Percentiles rank a stretch among this genome's conserved stretches.
phyloP scores from a whole-genome alignment of 2,113 vertebrate species.

The Gambusia affinis region DNA sequence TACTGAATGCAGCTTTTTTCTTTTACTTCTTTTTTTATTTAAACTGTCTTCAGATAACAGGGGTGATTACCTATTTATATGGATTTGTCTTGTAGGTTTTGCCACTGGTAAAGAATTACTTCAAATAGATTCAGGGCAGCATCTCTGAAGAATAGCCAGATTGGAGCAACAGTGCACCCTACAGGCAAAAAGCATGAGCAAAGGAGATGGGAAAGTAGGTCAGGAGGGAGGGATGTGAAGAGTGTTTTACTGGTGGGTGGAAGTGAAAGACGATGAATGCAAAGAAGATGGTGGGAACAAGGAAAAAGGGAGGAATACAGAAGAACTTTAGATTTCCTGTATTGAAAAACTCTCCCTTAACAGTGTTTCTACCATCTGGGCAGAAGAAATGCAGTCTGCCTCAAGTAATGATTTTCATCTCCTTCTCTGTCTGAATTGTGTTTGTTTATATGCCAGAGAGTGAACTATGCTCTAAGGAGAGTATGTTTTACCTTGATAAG shows the following conservation, averaged over 20 bases:
- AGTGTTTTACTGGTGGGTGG: not conserved
- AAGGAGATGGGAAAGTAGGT: conserved; percentile 61
- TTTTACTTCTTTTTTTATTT: not conserved
- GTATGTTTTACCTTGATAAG: conserved; percentile 26
- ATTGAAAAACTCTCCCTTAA: conserved; percentile 14
- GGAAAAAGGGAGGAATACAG: not conserved
- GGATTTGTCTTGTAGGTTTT: conserved; percentile 14
- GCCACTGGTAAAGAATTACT: not conserved
- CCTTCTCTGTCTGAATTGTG: conserved; percentile 15
- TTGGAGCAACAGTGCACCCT: conserved; percentile 68
- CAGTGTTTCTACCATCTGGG: conserved; percentile 2
- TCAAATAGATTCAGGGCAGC: conserved; percentile 19
- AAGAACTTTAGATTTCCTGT: not conserved
- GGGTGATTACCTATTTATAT: conserved; percentile 44
- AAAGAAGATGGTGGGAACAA: not conserved
- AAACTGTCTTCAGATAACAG: not conserved
- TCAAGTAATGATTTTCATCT: conserved; percentile 10
- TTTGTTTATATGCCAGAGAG: conserved; percentile 19
- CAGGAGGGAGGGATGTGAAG: conserved; percentile 33
- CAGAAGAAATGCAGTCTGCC: not conserved
- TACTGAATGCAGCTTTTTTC: conserved; percentile 15
- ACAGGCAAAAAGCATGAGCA: conserved; percentile 49
- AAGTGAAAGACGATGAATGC: conserved; percentile 3
- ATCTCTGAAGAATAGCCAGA: conserved; percentile 1
- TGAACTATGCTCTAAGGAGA: not conserved